Evolutionary conservation across 2,113 vertebrate species (phyloP), one percentile per base, ranked within the genome.

Genomic region (Actenoides lindsayi): DNA sequence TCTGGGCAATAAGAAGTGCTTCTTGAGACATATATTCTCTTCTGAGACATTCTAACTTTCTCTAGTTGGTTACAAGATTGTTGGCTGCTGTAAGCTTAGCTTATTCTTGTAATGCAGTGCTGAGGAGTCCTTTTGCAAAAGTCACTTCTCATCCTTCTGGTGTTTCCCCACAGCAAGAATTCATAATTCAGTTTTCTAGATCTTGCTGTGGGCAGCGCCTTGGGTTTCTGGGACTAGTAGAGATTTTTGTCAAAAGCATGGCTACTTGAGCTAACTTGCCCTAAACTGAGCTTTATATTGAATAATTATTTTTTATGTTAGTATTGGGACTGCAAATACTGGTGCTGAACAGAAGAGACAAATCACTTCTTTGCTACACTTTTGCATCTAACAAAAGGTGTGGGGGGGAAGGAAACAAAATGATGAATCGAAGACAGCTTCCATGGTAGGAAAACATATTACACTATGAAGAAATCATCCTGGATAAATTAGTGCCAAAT

Each of bases 381-480:
- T 86, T 9, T 3, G 25, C 11, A 7, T 60, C 28, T 44, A 85
- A 56, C 7, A 74, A 13, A 54, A 62, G 33, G 12, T 0, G 7
- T 2, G 4, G 5, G 4, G 5, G 4, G 30, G 24, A 24, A 8
- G 21, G 7, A n/a, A 35, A 18, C 24, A 2, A 0, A 75, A 48
- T 24, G 67, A 53, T 83, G 88, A 79, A 73, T 90, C 0, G 3
- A 86, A 93, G 92, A 54, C n/a, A 2, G 9, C 44, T 83, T 76
- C 35, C 16, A 0, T 65, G 50, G 30, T 41, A 21, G 28, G 37
- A 86, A 50, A 57, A 53, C 4, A 5, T 57, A 8, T 39, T 70
- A 4, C 4, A 10, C 6, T 17, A 13, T 25, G 20, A 70, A 48
- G 50, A 63, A 9, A 33, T 37, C 6, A 56, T 75, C 35, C 13